Evolutionary conservation across 2,797 vertebrate species (phyloP).

Genomic region (Malurus splendens): DNA sequence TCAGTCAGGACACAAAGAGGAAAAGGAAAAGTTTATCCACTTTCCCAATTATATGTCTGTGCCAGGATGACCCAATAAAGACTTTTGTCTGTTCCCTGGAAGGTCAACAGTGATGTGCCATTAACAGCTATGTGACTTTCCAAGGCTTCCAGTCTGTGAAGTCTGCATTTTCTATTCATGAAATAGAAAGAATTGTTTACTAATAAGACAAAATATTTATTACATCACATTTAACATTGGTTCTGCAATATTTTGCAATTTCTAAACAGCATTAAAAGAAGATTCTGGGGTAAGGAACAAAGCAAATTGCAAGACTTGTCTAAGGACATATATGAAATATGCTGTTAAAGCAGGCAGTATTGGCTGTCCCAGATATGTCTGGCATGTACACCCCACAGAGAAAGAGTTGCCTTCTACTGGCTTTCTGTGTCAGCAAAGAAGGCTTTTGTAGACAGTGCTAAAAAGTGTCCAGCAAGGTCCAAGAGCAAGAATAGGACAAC

Average conservation of each 20-base stretch:
- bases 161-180: neutral
- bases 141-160: neutral
- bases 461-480: neutral
- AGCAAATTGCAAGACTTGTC: neutral
- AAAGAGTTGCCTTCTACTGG: neutral
- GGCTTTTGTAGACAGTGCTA: neutral
- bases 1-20: neutral
- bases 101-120: neutral
- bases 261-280: neutral
- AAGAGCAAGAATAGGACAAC: neutral
- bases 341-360: neutral
- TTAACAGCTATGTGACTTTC: neutral
- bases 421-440: neutral
- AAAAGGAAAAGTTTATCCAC: neutral
- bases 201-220: neutral
- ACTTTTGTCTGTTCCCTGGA: neutral
- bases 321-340: neutral
- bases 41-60: neutral
- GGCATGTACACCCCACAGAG: neutral
- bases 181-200: neutral
- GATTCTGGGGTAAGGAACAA: neutral
- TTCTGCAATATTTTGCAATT: neutral
- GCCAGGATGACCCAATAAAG: neutral
- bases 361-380: neutral
- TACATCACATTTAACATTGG: neutral